Evolutionary conservation across 2,888 invertebrate genomes (phyloP), one percentile per base, ranked within the genome.

Genomic region (Lasius platythorax): DNA sequence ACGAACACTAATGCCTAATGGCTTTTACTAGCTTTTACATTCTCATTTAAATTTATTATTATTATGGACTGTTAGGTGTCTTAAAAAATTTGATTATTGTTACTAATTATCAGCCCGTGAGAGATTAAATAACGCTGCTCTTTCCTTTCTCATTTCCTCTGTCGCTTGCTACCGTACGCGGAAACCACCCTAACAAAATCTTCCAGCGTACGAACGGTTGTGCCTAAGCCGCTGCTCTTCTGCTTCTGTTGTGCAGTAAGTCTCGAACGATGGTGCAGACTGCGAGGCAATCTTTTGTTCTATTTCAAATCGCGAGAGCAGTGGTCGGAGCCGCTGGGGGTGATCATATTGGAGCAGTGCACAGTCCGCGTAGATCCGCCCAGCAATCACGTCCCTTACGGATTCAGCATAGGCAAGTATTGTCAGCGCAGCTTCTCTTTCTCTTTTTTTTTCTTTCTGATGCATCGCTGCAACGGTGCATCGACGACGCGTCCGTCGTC

Each of bases 251-350:
- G 82, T 95, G 73, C 95, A 98, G 98, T 97, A 90, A 97, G 96
- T 94, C 96, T 97, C 91, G 97, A 98, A 94, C 96, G 98, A 93
- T 99, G 98, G 98, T 99, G 98, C 95, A 97, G 98, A 87, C 96
- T 99, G 58, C 96, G 98, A 91, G 99, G 99, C 85, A 99, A 99
- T 95, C 96, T 99, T 23, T 95, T 99, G 84, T 99, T 99, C 95
- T 99, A 99, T 95, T 97, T 99, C 94, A 98, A 98, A 95, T 97
- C 97, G 68, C 97, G 97, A 90, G 98, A 99, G 95, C 97, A 97
- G 92, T 98, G 97, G 96, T 98, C 98, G 37, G 98, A 98, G 92
- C 98, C 99, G 0, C 95, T 97, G 86, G 99, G 99, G 50, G 97
- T 99, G 1, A 97, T 99, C 90, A 97, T 99, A 74, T 95, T 99